A percentile compares a stretch with the other conserved stretches of the same genome.
phyloP scores from a whole-genome alignment of 2,797 vertebrate genomes.

The Somateria mollissima region DNA sequence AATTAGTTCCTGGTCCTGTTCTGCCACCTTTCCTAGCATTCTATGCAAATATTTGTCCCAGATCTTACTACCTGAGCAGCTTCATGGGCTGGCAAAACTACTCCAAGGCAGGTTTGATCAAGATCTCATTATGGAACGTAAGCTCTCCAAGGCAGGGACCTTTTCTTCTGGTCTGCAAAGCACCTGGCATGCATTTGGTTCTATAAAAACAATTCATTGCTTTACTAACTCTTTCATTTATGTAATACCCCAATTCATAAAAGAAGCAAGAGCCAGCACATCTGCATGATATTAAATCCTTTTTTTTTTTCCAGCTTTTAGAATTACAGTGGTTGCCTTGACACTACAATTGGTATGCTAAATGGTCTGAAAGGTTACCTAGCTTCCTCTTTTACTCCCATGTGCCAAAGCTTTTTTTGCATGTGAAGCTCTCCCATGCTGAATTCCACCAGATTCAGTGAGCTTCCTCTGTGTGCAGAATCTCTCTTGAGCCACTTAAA shows the following conservation, averaged over 20 bases:
- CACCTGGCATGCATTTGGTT: not conserved
- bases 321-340: not conserved
- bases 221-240: constrained; percentile 20
- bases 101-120: not conserved
- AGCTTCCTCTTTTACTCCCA: not conserved
- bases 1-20: constrained; percentile 36
- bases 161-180: not conserved
- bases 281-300: constrained; percentile 24
- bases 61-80: constrained; percentile 20
- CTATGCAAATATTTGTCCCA: constrained; percentile 38
- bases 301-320: not conserved
- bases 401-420: not conserved
- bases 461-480: not conserved
- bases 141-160: not conserved
- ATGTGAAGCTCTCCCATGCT: not conserved
- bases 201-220: not conserved
- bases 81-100: not conserved
- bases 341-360: not conserved
- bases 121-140: not conserved
- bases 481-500: not conserved
- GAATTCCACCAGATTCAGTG: not conserved
- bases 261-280: constrained; percentile 28
- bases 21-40: not conserved
- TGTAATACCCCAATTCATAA: not conserved
- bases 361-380: constrained; percentile 8